Evolutionary conservation across 2,888 invertebrate species (phyloP), one percentile per base, ranked within the genome.

Genomic region (Electrophaes corylata): DNA sequence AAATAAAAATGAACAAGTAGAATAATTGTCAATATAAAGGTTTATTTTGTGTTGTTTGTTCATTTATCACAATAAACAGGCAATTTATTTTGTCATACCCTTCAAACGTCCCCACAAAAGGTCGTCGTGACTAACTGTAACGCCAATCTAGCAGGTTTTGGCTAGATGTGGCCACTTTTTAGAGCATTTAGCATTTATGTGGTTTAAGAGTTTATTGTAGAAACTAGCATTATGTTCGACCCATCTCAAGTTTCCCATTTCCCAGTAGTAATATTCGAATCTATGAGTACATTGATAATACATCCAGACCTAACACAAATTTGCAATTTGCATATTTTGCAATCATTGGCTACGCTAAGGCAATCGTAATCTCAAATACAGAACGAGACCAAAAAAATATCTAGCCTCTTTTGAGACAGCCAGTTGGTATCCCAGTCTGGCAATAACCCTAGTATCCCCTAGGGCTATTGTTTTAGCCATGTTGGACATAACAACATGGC

Each of bases 11-110:
- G 35, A 48, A n/a, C 14, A 43, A n/a, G 29, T 50, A 29, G 46
- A 54, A 59, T 18, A 57, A 23, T 33, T 60, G 58, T 61, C 55
- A 59, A 59, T 58, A 57, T 59, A 46, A 39, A 56, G 20, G 26
- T 41, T 49, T 40, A 46, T 53, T 46, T 49, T 44, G 26, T 46
- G 46, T 62, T 37, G 16, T 16, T 43, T 31, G 43, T 61, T 48
- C 57, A 63, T 63, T 51, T 58, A 40, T 60, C 50, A 58, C 45
- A 49, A 54, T 53, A 66, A 62, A 66, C 60, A 58, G 60, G 23
- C 60, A 52, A 63, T 63, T 63, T 60, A n/a, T 55, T 57, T 57
- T 56, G 57, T 16, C 52, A 26, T 66, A 57, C 54, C 60, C 60
- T 64, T 43, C 23, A 55, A 54, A 47, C 46, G 59, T 31, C 57